These are phyloP conservation scores for Candidula unifasciata DNA, from an alignment of 2,888 invertebrate genomes.

Conservation along the genomic window DNA sequence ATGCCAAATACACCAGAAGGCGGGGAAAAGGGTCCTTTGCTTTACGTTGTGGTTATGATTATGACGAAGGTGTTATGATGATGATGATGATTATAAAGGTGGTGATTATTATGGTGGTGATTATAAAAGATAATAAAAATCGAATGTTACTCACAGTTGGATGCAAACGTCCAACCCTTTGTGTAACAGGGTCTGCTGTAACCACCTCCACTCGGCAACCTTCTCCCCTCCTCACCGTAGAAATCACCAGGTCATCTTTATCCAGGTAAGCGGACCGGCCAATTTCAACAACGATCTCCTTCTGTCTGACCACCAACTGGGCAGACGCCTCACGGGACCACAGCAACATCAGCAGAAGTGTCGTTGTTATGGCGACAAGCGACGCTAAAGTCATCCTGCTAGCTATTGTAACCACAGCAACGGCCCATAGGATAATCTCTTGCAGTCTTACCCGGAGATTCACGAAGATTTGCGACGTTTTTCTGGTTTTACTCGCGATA, in stretches of 20 bases:
- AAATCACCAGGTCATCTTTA: slow-evolving; percentile 69
- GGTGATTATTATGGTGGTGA: too few relatives aligned
- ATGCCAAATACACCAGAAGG: too few relatives aligned
- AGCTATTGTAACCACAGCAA: slow-evolving; percentile 5
- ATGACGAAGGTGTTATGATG: too few relatives aligned
- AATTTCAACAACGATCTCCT: slow-evolving; percentile 69
- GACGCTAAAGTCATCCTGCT: neutral
- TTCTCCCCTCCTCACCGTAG: slow-evolving; percentile 60
- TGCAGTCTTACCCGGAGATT: neutral
- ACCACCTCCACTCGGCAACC: slow-evolving; percentile 76
- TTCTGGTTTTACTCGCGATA: slow-evolving; percentile 20
- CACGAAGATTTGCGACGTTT: slow-evolving; percentile 4
- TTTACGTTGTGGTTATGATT: too few relatives aligned
- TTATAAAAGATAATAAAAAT: too few relatives aligned
- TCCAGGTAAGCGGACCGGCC: slow-evolving; percentile 70
- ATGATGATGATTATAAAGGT: too few relatives aligned
- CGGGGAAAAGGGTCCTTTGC: too few relatives aligned
- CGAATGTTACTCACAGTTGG: slow-evolving; percentile 70
- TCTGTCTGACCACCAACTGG: slow-evolving; percentile 63
- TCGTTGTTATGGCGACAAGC: neutral
- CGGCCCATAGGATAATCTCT: neutral
- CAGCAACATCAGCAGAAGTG: slow-evolving; percentile 28
- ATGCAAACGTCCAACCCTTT: slow-evolving; percentile 74
- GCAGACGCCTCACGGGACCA: slow-evolving; percentile 41
- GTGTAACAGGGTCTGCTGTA: slow-evolving; percentile 75